These are phyloP conservation scores for Crocallis elinguaria DNA, from an alignment of 2,888 invertebrate genomes.

Conservation along the genomic window DNA sequence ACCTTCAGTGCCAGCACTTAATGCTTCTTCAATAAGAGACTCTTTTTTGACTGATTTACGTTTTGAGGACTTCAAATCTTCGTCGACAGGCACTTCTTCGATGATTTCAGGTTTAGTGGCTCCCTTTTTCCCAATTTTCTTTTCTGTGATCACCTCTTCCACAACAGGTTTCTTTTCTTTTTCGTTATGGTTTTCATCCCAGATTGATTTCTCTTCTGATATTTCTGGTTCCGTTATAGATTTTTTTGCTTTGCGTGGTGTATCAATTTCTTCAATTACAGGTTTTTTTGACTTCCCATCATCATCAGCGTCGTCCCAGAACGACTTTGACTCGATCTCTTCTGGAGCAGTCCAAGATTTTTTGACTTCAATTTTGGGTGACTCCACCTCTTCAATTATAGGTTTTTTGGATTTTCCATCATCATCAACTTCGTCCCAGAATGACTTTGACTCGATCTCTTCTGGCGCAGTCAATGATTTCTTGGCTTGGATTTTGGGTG, in stretches of 20 bases:
- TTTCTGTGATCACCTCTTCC: constrained; percentile 60
- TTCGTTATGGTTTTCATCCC: constrained; percentile 75
- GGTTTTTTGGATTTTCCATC: constrained; percentile 55
- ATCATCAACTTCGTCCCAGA: constrained; percentile 61
- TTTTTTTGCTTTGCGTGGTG: constrained; percentile 56
- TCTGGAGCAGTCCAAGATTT: constrained; percentile 58
- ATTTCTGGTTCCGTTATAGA: constrained; percentile 57
- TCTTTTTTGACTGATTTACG: constrained; percentile 77
- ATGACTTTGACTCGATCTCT: constrained; percentile 53
- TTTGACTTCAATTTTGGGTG: constrained; percentile 48
- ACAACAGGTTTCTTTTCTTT: constrained; percentile 55
- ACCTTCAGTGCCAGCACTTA: constrained; percentile 82
- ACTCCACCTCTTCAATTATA: constrained; percentile 54
- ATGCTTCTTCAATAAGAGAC: constrained; percentile 68
- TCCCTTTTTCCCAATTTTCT: constrained; percentile 60
- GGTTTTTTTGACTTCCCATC: constrained; percentile 55
- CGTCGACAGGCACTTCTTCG: constrained; percentile 67
- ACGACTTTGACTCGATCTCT: constrained; percentile 53
- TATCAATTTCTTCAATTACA: constrained; percentile 56
- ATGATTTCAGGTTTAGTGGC: constrained; percentile 66
- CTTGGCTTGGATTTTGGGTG: constrained; percentile 45
- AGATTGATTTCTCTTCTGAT: constrained; percentile 68
- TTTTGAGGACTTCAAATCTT: constrained; percentile 66
- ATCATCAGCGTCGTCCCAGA: constrained; percentile 61
- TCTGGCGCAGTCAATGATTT: constrained; percentile 58